A percentile compares a stretch with the other conserved stretches of the same genome.
phyloP scores from a whole-genome alignment of 2,888 invertebrate species.

The Parnassius glacialis region DNA sequence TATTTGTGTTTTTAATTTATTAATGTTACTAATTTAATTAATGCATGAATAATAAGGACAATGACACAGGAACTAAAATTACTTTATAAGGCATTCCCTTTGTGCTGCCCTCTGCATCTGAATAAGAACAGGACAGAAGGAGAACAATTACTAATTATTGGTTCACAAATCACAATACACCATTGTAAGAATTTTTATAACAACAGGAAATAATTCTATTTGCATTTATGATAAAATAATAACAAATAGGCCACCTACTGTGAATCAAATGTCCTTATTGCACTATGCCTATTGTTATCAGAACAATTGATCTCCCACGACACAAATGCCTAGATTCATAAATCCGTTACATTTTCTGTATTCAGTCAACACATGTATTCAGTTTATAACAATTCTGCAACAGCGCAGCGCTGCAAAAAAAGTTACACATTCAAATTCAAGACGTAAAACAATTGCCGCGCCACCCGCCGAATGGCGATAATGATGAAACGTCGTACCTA shows the following conservation, averaged over 20 bases:
- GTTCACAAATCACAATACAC: conserved; percentile 1
- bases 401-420: conserved; percentile 39
- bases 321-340: conserved; percentile 29
- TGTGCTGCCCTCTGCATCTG: neutral
- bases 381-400: conserved; percentile 21
- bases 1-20: too few species aligned
- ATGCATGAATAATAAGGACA: too few species aligned
- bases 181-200: conserved; percentile 3
- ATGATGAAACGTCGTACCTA: conserved; percentile 56
- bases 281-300: conserved; percentile 19
- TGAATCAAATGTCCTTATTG: conserved; percentile 11
- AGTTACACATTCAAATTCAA: conserved; percentile 51
- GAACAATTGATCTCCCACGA: conserved; percentile 26
- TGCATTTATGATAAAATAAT: conserved; percentile 13
- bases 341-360: conserved; percentile 36
- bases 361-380: neutral
- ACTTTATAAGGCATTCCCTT: neutral
- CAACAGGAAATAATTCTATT: conserved; percentile 13
- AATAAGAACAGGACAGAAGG: neutral
- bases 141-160: conserved; percentile 12
- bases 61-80: too few species aligned
- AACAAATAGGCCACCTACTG: conserved; percentile 19
- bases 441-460: conserved; percentile 41
- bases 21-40: too few species aligned
- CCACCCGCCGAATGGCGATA: conserved; percentile 41